phyloP scores from a whole-genome alignment of 53 echinoderm and acorn worm genomes.

The Holothuria scabra region DNA sequence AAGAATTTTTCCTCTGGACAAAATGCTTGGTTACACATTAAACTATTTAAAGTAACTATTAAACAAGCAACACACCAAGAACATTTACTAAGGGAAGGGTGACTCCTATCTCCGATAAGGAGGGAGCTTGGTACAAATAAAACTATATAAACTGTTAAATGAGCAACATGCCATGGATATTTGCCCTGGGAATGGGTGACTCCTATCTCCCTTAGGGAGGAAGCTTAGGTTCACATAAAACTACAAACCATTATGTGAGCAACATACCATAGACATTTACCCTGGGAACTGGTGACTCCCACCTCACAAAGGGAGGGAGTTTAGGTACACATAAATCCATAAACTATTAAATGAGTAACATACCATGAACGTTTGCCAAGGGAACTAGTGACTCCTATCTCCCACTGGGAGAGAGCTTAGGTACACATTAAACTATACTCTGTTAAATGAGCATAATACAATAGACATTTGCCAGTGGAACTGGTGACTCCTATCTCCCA shows the following conservation, averaged over 20 bases:
- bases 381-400: neutral
- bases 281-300: conserved; percentile 7
- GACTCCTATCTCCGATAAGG: no score
- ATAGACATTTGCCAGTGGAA: conserved; percentile 31
- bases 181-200: conserved; percentile 24
- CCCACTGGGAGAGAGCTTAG: neutral
- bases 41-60: no score
- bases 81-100: no score
- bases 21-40: no score
- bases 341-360: neutral
- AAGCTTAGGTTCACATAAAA: no score
- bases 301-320: neutral
- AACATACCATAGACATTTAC: conserved; percentile 39
- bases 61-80: no score
- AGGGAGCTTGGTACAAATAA: no score
- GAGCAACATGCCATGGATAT: conserved; percentile 29
- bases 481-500: neutral
- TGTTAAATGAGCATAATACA: neutral
- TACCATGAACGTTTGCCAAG: conserved; percentile 37
- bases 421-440: no score
- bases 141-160: no score
- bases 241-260: no score
- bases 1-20: no score
- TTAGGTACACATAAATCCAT: neutral
- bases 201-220: neutral